Conservation (phyloP, 2,113 vertebrate genomes). For the Leucopsar rothschildi region DNA sequence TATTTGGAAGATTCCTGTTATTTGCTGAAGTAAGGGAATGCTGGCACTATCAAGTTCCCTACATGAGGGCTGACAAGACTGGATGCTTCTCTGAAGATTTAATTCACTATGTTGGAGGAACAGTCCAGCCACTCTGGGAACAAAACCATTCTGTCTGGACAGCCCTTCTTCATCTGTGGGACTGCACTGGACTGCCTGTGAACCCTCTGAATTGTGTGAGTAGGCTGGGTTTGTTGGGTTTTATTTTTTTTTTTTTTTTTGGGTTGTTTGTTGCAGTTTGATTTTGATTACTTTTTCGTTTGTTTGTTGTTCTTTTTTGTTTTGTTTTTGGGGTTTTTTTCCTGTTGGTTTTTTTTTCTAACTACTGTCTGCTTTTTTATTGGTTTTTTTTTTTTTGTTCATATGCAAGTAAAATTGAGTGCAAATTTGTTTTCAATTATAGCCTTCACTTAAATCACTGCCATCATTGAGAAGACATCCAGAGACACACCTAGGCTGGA, state of each 20-base stretch:
- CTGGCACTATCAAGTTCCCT: not conserved
- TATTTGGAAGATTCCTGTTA: conserved; percentile 44
- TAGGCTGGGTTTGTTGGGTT: not conserved
- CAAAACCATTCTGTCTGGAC: not conserved
- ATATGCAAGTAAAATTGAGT: not conserved
- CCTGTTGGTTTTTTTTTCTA: not conserved
- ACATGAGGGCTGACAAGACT: not conserved
- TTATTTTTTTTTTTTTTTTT: too few species aligned
- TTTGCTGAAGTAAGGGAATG: conserved; percentile 50
- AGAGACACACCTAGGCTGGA: not conserved
- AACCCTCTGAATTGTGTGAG: not conserved
- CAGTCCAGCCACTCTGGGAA: not conserved
- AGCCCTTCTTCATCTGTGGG: not conserved
- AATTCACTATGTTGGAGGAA: not conserved
- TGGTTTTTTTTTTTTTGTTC: not conserved
- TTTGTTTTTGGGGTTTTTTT: too few species aligned
- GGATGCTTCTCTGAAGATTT: conserved; percentile 40
- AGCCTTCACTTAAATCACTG: not conserved
- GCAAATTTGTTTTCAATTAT: not conserved
- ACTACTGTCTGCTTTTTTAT: not conserved
- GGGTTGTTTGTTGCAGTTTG: too few species aligned
- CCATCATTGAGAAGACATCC: not conserved
- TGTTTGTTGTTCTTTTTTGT: not conserved
- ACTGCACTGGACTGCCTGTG: not conserved
- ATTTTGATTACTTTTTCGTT: too few species aligned